Evolutionary conservation across 2,888 invertebrate genomes (phyloP).

Genomic region (Melikaiella ostensackeni): DNA sequence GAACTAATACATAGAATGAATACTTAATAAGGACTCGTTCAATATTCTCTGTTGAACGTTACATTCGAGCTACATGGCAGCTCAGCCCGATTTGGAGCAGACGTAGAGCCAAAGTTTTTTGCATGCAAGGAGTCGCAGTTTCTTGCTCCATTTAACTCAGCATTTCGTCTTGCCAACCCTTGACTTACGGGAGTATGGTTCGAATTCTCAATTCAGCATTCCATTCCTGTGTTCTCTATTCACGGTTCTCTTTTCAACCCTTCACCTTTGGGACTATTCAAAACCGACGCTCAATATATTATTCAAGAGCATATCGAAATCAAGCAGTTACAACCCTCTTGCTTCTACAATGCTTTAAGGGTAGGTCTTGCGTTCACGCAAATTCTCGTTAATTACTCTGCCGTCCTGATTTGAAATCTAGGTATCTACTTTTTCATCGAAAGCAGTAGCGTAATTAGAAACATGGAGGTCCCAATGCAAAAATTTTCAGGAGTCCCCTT

Average conservation of each 20-base stretch:
- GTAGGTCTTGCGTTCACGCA: constrained; percentile 24
- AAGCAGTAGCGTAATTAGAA: too few species aligned
- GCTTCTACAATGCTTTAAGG: constrained; percentile 10
- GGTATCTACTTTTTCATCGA: too few species aligned
- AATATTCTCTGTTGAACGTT: constrained; percentile 25
- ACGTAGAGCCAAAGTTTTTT: constrained; percentile 42
- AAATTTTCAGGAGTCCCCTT: too few species aligned
- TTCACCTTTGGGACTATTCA: constrained; percentile 40
- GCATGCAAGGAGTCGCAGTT: constrained; percentile 50
- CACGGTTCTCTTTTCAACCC: constrained; percentile 46
- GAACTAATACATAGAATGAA: constrained; percentile 26
- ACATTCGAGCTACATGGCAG: constrained; percentile 11
- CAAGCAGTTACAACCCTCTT: constrained; percentile 21
- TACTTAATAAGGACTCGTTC: constrained; percentile 33
- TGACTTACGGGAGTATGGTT: constrained; percentile 11
- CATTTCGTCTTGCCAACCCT: constrained; percentile 43
- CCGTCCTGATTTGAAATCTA: too few species aligned
- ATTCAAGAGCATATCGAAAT: constrained; percentile 43
- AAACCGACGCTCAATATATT: constrained; percentile 43
- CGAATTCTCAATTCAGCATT: constrained; percentile 39
- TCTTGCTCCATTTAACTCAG: constrained; percentile 52
- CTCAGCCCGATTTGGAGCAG: constrained; percentile 27
- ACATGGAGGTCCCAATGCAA: too few species aligned
- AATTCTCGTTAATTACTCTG: constrained; percentile 36
- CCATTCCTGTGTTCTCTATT: constrained; percentile 39